A percentile compares a stretch with the other conserved stretches of the same genome.
Conservation (phyloP, 2,888 invertebrate species). For the Tenthredo amoena region DNA sequence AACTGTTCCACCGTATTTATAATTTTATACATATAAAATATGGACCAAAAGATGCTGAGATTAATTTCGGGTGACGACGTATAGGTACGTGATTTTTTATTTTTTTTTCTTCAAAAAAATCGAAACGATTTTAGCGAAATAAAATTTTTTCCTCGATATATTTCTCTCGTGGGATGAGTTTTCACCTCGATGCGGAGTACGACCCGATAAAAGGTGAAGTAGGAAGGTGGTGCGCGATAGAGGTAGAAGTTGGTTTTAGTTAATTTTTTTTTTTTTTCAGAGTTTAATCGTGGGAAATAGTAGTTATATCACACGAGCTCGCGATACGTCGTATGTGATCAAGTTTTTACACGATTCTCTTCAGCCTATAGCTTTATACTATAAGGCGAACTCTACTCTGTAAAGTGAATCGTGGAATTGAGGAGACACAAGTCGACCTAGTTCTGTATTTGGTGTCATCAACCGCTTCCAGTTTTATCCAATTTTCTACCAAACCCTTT, state of each 20-base stretch:
- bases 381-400: not conserved
- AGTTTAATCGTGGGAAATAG: conserved; percentile 34
- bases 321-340: not conserved
- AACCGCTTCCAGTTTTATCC: conserved; percentile 48
- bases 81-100: too few relatives aligned
- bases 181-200: not conserved
- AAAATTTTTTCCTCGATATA: too few relatives aligned
- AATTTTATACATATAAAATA: not conserved
- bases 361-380: not conserved
- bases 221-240: not conserved
- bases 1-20: not conserved
- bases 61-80: too few relatives aligned
- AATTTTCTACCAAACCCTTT: conserved; percentile 23
- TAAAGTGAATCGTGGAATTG: conserved; percentile 42
- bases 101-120: too few relatives aligned
- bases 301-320: not conserved
- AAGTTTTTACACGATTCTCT: conserved; percentile 24
- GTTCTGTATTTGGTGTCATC: conserved; percentile 52
- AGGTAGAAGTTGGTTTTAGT: not conserved
- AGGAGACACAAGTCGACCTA: conserved; percentile 46
- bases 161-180: too few relatives aligned
- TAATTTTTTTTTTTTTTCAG: not conserved
- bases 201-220: not conserved
- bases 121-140: too few relatives aligned
- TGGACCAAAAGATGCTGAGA: too few relatives aligned